phyloP scores from a whole-genome alignment of 1,140 invertebrate genomes.

The Chelonus insularis region DNA sequence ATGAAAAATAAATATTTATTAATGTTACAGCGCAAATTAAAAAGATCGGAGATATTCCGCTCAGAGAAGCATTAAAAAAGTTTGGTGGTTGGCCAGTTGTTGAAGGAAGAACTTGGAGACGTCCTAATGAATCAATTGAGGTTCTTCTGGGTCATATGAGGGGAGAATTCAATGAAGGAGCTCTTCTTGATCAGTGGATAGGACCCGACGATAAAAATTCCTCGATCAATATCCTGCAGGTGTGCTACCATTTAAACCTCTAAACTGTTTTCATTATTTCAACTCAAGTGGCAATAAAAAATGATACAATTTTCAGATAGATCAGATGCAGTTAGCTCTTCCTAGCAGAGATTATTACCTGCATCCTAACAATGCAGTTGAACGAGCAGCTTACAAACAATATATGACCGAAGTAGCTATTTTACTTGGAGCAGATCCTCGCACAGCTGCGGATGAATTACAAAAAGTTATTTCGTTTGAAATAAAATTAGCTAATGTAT shows the following conservation, averaged over 20 bases:
- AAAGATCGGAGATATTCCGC: constrained; percentile 67
- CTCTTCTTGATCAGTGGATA: constrained; percentile 79
- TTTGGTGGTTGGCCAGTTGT: constrained; percentile 82
- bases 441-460: constrained; percentile 68
- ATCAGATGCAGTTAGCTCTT: constrained; percentile 78
- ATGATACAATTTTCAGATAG: constrained; percentile 69
- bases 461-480: constrained; percentile 75
- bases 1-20: neutral
- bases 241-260: too few relatives aligned
- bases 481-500: constrained; percentile 76
- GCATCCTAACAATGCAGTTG: constrained; percentile 68
- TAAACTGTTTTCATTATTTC: too few relatives aligned
- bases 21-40: constrained; percentile 69
- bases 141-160: constrained; percentile 70
- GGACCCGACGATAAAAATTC: constrained; percentile 86
- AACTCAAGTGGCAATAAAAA: too few relatives aligned
- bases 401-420: constrained; percentile 79
- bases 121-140: constrained; percentile 65
- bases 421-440: constrained; percentile 71
- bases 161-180: constrained; percentile 73
- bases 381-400: constrained; percentile 73
- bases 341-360: constrained; percentile 83
- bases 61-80: constrained; percentile 64
- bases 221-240: constrained; percentile 83
- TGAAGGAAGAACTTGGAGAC: constrained; percentile 65